Base-by-base conservation (phyloP, 2,888 invertebrate genomes). In the Trissolcus japonicus region DNA sequence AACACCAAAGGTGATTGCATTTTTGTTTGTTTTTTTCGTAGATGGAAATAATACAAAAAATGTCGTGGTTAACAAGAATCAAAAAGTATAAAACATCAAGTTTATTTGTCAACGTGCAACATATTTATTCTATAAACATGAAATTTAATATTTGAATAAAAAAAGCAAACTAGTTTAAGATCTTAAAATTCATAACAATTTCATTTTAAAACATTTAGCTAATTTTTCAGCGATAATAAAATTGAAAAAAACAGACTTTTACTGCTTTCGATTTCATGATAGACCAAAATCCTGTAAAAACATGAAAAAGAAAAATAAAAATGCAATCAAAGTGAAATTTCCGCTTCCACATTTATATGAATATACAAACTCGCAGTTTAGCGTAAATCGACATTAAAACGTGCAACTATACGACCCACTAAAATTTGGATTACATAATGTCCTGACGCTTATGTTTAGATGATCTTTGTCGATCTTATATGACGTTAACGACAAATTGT, bases 331-430 rank as follows among this genome's bases (percentile, higher is more conserved):
- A 25, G 25, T 25, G 25, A 25, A 25, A 25, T 4, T 77, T 72
- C 65, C 55, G 66, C 67, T 59, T 63, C 67, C 72, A 62, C 63
- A 50, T 68, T 68, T 69, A 69, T 53, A 54, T 69, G 56, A n/a
- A 4, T 6, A 25, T 25, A 25, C 53, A 61, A 68, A 73, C 69
- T 73, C 68, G 60, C 69, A 73, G 60, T 72, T 4, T 69, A 79
- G 80, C 75, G 75, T 79, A 77, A 76, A 79, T 72, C 80, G 82
- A 79, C 82, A 80, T 78, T 25, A 80, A 81, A 81, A 86, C 85
- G 83, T 83, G 86, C 82, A 87, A 87, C 86, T 86, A 85, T 87
- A 87, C 86, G 87, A 85, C 86, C 86, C 86, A 88, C 87, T 88
- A 88, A 87, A 88, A 87, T 81, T 82, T 74, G 77, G 84, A 25